These are phyloP conservation scores for Alosa sapidissima DNA, from an alignment of 2,797 vertebrate species.

Conservation along the genomic window DNA sequence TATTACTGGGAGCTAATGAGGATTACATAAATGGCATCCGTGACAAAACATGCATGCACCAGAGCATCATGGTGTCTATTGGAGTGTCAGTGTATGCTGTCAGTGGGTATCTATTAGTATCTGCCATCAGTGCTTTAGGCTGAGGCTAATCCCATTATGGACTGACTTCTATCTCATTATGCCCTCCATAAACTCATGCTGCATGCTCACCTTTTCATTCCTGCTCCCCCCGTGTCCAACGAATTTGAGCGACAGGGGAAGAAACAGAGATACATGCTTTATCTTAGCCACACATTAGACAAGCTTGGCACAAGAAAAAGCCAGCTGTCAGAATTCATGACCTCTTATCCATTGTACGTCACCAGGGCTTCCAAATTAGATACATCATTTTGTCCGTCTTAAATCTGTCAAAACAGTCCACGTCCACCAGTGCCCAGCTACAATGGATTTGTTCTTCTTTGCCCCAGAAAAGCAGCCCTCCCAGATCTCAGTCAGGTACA, in stretches of 20 bases:
- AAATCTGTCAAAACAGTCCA: conserved; percentile 57
- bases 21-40: conserved; percentile 14
- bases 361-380: conserved; percentile 54
- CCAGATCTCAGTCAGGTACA: not conserved
- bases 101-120: conserved; percentile 20
- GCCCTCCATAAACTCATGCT: conserved; percentile 13
- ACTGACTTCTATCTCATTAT: conserved; percentile 44
- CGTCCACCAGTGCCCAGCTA: conserved; percentile 4
- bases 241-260: conserved; percentile 16
- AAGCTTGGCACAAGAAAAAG: conserved; percentile 50
- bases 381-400: conserved; percentile 54
- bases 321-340: conserved; percentile 59
- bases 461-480: not conserved
- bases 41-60: not conserved
- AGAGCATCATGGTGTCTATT: not conserved
- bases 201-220: not conserved
- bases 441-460: not conserved
- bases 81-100: not conserved
- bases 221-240: not conserved
- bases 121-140: conserved; percentile 29
- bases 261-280: conserved; percentile 30
- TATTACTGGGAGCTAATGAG: not conserved
- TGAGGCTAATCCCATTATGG: conserved; percentile 37
- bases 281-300: conserved; percentile 51
- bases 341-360: conserved; percentile 50